Conservation (phyloP, 2,113 vertebrate species). For the Pangasianodon gigas region DNA sequence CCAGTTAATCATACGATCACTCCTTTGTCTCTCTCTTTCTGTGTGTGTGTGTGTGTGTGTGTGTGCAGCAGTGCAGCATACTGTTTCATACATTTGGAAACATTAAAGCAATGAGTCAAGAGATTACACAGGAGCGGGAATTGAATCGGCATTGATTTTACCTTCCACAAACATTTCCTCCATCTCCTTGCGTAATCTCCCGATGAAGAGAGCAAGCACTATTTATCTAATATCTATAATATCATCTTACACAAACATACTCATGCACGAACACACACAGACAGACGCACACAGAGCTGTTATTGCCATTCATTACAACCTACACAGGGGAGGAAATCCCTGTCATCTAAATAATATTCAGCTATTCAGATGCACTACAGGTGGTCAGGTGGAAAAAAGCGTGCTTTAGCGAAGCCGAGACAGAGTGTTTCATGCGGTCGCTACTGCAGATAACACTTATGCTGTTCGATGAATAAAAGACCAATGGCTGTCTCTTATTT, state of each 20-base stretch:
- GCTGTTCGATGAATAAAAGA: neutral
- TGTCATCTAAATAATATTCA: neutral
- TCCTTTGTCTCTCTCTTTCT: neutral
- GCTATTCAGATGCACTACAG: neutral
- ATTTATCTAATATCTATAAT: constrained; percentile 20
- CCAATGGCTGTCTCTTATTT: neutral
- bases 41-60: constrained; percentile 7
- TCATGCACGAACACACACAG: neutral
- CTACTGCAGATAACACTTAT: neutral
- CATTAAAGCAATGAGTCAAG: constrained; percentile 21
- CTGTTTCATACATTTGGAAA: constrained; percentile 16
- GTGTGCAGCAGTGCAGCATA: neutral
- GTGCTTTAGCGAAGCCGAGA: neutral
- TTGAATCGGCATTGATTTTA: constrained; percentile 47
- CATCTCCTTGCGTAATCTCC: constrained; percentile 22
- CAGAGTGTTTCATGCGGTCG: neutral
- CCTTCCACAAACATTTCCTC: constrained; percentile 37
- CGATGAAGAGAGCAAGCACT: neutral
- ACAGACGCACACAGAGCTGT: neutral
- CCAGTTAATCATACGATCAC: neutral
- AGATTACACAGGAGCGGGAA: constrained; percentile 11
- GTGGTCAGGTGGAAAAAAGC: neutral
- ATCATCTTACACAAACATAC: constrained; percentile 8
- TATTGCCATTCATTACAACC: constrained; percentile 1
- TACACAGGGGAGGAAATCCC: neutral